These are phyloP conservation scores for Perca flavescens DNA, from an alignment of 2,113 vertebrate species.

Conservation along the genomic window DNA sequence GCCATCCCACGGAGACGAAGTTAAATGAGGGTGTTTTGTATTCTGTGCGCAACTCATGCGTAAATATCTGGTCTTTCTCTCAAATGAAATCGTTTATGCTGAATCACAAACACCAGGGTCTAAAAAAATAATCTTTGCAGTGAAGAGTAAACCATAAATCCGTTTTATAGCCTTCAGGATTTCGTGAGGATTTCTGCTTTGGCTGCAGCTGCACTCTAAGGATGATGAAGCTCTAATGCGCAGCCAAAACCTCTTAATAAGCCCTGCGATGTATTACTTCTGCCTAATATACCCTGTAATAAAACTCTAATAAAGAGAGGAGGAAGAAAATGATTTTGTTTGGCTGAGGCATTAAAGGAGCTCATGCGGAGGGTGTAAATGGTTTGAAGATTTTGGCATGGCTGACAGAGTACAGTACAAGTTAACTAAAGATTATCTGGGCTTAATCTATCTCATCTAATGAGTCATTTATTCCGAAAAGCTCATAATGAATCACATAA, in stretches of 20 bases:
- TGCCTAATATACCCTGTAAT: constrained; percentile 7
- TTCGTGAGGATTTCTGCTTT: constrained; percentile 25
- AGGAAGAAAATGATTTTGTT: constrained; percentile 2
- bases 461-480: constrained; percentile 32
- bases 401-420: constrained; percentile 16
- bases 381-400: constrained; percentile 22
- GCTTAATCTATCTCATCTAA: constrained; percentile 33
- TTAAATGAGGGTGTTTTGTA: background rate
- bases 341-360: constrained; percentile 17
- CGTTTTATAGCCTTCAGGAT: constrained; percentile 12
- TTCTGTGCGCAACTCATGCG: background rate
- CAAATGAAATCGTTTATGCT: background rate
- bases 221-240: constrained; percentile 14
- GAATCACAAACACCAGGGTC: constrained; percentile 19
- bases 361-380: constrained; percentile 21
- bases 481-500: constrained; percentile 5
- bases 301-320: constrained; percentile 29
- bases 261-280: constrained; percentile 6
- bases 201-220: constrained; percentile 56
- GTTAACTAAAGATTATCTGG: constrained; percentile 20
- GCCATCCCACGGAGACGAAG: constrained; percentile 51
- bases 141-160: constrained; percentile 27
- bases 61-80: background rate
- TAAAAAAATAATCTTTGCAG: constrained; percentile 4
- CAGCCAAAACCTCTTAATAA: constrained; percentile 35